These are phyloP conservation scores for Epizoanthus illoricatus DNA, from an alignment of 92 coral and sea anemone genomes.

Conservation along the genomic window DNA sequence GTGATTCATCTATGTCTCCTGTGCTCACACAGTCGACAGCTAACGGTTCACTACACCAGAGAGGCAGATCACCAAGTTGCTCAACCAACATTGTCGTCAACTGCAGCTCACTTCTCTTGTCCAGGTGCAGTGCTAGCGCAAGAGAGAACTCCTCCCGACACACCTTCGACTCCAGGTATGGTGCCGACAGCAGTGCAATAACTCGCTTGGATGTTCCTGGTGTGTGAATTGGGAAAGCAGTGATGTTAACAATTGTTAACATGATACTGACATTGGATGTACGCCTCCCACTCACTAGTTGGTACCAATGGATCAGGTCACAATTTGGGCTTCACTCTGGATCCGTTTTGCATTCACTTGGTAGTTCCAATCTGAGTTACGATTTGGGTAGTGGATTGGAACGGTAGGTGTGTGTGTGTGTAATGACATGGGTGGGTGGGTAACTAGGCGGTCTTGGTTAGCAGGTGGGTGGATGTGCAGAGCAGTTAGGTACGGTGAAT, in stretches of 20 bases:
- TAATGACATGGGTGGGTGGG: no score
- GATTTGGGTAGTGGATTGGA: no score
- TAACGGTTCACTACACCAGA: conserved; percentile 75
- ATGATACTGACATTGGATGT: background rate
- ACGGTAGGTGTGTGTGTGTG: no score
- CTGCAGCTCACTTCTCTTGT: conserved; percentile 54
- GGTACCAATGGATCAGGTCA: no score
- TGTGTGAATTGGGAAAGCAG: background rate
- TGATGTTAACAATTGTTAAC: no score
- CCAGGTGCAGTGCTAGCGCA: conserved; percentile 74
- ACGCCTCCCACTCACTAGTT: background rate
- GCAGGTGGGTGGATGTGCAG: no score
- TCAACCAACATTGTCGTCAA: conserved; percentile 73
- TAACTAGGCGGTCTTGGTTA: no score
- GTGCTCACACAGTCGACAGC: conserved; percentile 68
- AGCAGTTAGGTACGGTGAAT: no score
- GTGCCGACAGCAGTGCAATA: conserved; percentile 77
- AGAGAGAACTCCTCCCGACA: conserved; percentile 88
- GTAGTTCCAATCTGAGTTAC: no score
- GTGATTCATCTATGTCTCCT: conserved; percentile 40
- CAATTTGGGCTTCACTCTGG: no score
- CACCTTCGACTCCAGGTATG: conserved; percentile 87
- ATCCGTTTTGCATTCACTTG: no score
- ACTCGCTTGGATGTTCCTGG: conserved; percentile 70
- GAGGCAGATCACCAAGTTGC: conserved; percentile 63